Base-by-base conservation (phyloP, 2,888 invertebrate genomes). In the Netelia melanura region DNA sequence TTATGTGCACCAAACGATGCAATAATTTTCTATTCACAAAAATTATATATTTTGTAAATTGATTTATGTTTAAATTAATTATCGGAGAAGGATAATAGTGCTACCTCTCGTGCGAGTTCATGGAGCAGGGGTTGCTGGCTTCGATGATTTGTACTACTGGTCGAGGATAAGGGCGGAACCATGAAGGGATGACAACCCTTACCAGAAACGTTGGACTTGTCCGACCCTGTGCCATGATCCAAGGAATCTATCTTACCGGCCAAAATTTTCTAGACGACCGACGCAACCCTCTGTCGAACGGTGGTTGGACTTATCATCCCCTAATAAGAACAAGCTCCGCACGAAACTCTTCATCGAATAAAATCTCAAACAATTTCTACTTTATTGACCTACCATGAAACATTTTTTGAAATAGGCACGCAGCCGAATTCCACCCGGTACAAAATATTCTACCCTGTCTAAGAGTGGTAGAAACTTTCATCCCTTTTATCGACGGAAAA, bases 211-310 rank as follows among this genome's bases (percentile, higher is more conserved):
- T 48, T 48, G 11, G 25, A 17, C 44, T 48, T 68, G 11, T 30
- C 61, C 30, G 44, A 10, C 56, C 30, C 30, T 8, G 5, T 58
- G 44, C 11, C 1, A 54, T 21, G 21, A 0, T 3, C 17, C 67
- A 17, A 52, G 43, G 62, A 44, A 80, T 58, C 67, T 62, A 61
- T 11, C 52, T 81, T 81, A 75, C 62, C 81, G 25, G 11, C 21
- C 38, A 30, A 21, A 10, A 30, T n/a, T 11, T 21, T 3, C 30
- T 52, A 70, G 30, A 65, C 64, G n/a, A 58, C 48, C 14, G 80
- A 48, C 58, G 23, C 64, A 61, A 65, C 38, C 44, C 71, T 64
- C 48, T 43, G 52, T 38, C 25, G 44, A 23, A 48, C 58, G 64
- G 70, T 64, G 23, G 8, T 1, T 25, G 44, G 8, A 11, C 17